phyloP scores from a whole-genome alignment of 2,797 vertebrate species.

The Rhabdophis nuchalis region DNA sequence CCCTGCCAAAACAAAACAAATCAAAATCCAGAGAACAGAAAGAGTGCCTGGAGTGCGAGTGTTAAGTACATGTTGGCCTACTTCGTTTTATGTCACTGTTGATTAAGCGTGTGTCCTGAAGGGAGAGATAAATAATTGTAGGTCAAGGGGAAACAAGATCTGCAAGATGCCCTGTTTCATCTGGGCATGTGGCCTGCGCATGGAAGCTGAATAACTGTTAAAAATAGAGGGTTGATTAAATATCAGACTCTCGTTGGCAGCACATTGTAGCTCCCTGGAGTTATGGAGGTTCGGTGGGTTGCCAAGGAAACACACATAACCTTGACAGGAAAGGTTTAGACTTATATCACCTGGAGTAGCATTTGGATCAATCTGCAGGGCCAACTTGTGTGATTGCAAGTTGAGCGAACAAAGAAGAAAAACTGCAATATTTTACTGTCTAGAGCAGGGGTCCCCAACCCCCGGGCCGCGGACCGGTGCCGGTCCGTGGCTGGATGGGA shows the following conservation, averaged over 20 bases:
- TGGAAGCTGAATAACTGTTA: slow-evolving; percentile 36
- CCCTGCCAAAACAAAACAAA: background rate
- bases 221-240: slow-evolving; percentile 57
- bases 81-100: background rate
- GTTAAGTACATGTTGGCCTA: background rate
- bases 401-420: slow-evolving; percentile 34
- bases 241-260: slow-evolving; percentile 55
- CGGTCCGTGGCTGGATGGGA: no score
- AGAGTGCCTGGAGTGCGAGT: background rate
- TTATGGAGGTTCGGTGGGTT: slow-evolving; percentile 65
- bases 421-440: slow-evolving; percentile 22
- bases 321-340: slow-evolving; percentile 62
- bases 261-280: slow-evolving; percentile 54
- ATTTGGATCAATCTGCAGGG: slow-evolving; percentile 59
- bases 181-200: background rate
- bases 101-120: background rate
- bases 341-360: slow-evolving; percentile 59
- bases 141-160: slow-evolving; percentile 22
- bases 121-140: background rate
- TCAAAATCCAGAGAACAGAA: background rate
- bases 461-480: no score
- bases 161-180: slow-evolving; percentile 14
- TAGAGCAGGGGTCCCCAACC: no score
- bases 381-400: slow-evolving; percentile 51
- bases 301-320: slow-evolving; percentile 60